phyloP scores from a whole-genome alignment of 2,113 vertebrate species.

The Centrocercus urophasianus region DNA sequence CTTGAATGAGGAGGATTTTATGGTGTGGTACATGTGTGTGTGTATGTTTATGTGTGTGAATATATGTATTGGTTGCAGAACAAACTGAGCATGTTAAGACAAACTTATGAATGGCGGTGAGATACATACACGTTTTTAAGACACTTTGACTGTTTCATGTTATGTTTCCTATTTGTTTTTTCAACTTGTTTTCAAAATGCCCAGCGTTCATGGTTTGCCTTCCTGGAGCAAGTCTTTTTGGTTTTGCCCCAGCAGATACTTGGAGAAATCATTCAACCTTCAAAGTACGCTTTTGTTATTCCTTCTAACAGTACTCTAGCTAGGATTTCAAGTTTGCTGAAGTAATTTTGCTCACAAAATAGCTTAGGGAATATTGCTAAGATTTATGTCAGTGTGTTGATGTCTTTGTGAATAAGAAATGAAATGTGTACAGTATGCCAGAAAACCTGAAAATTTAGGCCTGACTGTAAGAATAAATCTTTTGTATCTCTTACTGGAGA shows the following conservation, averaged over 20 bases:
- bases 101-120: background rate
- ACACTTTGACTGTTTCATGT: background rate
- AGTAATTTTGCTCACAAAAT: background rate
- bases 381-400: background rate
- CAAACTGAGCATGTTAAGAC: background rate
- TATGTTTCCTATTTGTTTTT: background rate
- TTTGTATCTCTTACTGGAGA: background rate
- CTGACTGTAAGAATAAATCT: background rate
- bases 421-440: background rate
- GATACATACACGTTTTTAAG: background rate
- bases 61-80: background rate
- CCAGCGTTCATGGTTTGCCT: background rate
- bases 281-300: background rate
- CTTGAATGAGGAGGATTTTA: background rate
- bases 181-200: background rate
- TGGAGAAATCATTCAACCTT: background rate
- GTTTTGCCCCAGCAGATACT: background rate
- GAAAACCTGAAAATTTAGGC: background rate
- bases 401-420: background rate
- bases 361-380: background rate
- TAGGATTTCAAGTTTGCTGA: background rate
- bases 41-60: background rate
- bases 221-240: background rate
- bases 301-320: background rate
- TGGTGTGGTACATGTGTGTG: background rate